phyloP scores from a whole-genome alignment of 2,797 vertebrate genomes.

The Sebastes flavidus region DNA sequence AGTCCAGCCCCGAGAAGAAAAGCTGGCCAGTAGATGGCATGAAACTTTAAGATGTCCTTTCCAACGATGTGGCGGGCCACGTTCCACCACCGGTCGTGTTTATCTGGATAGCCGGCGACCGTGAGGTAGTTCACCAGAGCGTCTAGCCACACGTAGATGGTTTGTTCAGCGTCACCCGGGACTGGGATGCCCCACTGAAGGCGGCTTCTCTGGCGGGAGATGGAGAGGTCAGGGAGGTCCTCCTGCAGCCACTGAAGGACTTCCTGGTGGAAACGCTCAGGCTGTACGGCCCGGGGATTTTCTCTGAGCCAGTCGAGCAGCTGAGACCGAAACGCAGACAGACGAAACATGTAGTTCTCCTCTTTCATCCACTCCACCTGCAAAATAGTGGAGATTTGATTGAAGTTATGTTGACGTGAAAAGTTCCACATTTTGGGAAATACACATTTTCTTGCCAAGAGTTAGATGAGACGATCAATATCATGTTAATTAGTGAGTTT shows the following conservation, averaged over 20 bases:
- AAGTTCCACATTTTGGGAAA: background rate
- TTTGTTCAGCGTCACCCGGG: constrained; percentile 88
- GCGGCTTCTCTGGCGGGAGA: constrained; percentile 90
- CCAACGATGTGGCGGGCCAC: constrained; percentile 87
- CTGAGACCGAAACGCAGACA: constrained; percentile 85
- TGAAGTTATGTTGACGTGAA: background rate
- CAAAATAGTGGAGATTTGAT: background rate
- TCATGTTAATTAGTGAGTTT: background rate
- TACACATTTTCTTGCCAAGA: background rate
- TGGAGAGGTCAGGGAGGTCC: constrained; percentile 91
- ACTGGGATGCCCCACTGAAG: constrained; percentile 95
- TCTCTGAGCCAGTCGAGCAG: constrained; percentile 86
- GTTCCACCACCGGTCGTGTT: constrained; percentile 84
- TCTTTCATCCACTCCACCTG: constrained; percentile 96
- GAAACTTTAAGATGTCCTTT: constrained; percentile 97
- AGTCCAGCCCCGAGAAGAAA: constrained; percentile 91
- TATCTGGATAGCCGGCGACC: constrained; percentile 87
- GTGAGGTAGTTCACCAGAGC: constrained; percentile 96
- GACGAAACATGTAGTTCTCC: constrained; percentile 95
- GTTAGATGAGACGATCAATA: background rate
- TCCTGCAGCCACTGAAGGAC: constrained; percentile 89
- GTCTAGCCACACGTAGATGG: constrained; percentile 96
- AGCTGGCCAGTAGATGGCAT: constrained; percentile 95
- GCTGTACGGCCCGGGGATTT: constrained; percentile 81
- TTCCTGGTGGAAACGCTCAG: constrained; percentile 82